Base-by-base conservation (phyloP, 2,888 invertebrate species). In the Xestia sexstrigata region DNA sequence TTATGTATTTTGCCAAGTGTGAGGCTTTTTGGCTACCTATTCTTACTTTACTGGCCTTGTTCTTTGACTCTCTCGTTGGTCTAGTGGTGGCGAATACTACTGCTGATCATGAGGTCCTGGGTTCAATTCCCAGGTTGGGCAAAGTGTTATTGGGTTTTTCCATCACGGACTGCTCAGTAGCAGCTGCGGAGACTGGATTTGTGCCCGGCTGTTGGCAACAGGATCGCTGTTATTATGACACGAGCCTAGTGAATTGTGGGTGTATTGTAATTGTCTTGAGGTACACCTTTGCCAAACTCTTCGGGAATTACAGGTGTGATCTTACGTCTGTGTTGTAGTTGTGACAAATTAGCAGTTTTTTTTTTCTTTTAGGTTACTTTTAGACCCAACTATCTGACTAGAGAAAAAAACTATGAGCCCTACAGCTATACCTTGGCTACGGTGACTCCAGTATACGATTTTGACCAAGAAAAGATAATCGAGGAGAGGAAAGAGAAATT, bases 351-450 rank as follows among this genome's bases (percentile, higher is more conserved):
- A 23, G 23, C 11, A 63, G 62, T 7, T 15, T 65, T 42, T 63
- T n/a, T 2, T 42, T 42, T 15, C 7, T 8, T 65, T n/a, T 26
- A 65, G 65, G 85, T 88, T 9, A 60, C 88, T 0, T 87, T 23
- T 39, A 60, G 55, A 65, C 88, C 88, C 7, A 63, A 68, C 15
- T 88, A 63, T 42, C 23, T 87, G 2, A 52, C 79, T 8, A 76
- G 90, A 70, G 74, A 90, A 0, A 92, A 90, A 35, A 88, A 88
- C 11, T 94, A 94, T 70, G 90, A 70, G 49, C 87, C 87, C 0
- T 88, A 88, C 72, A 90, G 91, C 0, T 92, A 88, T n/a, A 86
- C 67, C 7, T 86, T 88, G 0, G 79, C 89, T 1, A 77, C 85
- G 0, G 82, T 88, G 0, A 86, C 89, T 0, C 87, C 89, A 13